A percentile compares a stretch with the other conserved stretches of the same genome.
Conservation (phyloP, 2,888 invertebrate genomes). For the Agrypnus murinus region DNA sequence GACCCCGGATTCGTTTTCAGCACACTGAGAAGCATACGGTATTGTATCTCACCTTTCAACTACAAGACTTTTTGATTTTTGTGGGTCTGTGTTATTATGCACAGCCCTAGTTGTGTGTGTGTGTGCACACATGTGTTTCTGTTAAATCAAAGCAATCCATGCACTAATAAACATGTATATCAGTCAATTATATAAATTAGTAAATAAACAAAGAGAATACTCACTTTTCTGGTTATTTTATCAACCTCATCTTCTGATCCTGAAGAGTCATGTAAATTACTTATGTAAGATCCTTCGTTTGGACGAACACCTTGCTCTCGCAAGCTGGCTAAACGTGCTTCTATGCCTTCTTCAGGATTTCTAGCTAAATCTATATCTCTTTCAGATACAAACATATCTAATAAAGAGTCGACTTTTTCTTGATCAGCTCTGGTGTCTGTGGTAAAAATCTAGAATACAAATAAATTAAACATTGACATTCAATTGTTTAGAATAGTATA, state of each 20-base stretch:
- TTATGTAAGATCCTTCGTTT: conserved; percentile 66
- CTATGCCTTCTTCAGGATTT: conserved; percentile 74
- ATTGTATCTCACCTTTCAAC: too few relatives aligned
- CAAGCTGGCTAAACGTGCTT: conserved; percentile 73
- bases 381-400: conserved; percentile 73
- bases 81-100: too few relatives aligned
- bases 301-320: conserved; percentile 71
- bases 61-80: too few relatives aligned
- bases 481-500: too few relatives aligned
- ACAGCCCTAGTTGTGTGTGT: too few relatives aligned
- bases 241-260: conserved; percentile 68
- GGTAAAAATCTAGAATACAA: conserved; percentile 70
- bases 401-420: conserved; percentile 82
- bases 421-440: conserved; percentile 79
- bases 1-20: too few relatives aligned
- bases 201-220: neutral
- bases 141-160: too few relatives aligned
- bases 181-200: too few relatives aligned
- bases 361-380: conserved; percentile 70
- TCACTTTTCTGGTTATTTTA: conserved; percentile 68
- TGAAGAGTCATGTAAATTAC: conserved; percentile 66
- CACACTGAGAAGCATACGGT: too few relatives aligned
- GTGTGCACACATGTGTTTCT: too few relatives aligned
- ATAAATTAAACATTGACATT: too few relatives aligned
- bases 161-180: too few relatives aligned